These are phyloP conservation scores for Florisuga fusca DNA, from an alignment of 2,797 vertebrate genomes.

Conservation along the genomic window DNA sequence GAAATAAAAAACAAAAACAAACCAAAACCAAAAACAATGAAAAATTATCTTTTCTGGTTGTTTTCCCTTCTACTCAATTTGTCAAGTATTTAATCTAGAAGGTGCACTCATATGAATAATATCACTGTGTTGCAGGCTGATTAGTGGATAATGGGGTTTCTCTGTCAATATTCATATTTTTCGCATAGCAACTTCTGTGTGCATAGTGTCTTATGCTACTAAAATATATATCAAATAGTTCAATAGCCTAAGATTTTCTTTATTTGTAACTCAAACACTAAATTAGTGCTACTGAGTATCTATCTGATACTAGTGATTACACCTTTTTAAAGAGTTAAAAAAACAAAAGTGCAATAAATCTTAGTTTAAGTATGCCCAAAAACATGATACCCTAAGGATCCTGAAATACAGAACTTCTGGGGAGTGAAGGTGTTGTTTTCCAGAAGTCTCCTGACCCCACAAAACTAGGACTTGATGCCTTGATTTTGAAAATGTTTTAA, in stretches of 20 bases:
- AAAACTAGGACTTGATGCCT: neutral
- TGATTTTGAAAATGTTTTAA: neutral
- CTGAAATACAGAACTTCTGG: neutral
- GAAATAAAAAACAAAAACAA: neutral
- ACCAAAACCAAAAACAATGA: neutral
- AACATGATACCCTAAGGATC: neutral
- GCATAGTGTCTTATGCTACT: neutral
- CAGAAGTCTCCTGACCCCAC: neutral
- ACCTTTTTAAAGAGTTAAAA: neutral
- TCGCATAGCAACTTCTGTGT: neutral
- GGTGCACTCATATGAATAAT: neutral
- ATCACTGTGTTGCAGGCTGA: neutral
- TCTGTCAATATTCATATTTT: neutral
- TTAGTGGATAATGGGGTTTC: neutral
- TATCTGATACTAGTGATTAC: neutral
- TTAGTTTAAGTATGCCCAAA: neutral
- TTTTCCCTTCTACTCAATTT: neutral
- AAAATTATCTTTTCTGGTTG: neutral
- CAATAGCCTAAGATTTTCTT: neutral
- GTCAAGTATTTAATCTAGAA: neutral
- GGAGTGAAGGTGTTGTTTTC: neutral
- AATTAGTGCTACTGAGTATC: neutral
- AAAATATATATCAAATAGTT: neutral
- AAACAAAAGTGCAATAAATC: neutral
- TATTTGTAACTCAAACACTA: neutral